Evolutionary conservation across 2,888 invertebrate species (phyloP).

Genomic region (Tenthredo livida): DNA sequence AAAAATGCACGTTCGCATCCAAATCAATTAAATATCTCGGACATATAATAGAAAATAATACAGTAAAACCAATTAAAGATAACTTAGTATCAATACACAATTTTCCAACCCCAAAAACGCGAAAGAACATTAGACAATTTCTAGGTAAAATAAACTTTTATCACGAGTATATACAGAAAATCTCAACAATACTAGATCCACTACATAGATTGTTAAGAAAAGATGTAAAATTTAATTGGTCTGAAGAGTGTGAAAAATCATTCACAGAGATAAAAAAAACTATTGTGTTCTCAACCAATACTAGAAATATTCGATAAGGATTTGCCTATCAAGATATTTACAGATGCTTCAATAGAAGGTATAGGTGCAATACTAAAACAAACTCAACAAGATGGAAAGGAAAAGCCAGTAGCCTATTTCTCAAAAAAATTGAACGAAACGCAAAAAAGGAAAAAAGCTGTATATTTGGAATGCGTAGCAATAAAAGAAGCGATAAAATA

Average conservation of each 20-base stretch:
- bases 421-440: no score
- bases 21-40: conserved; percentile 54
- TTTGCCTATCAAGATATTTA: conserved; percentile 57
- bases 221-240: conserved; percentile 57
- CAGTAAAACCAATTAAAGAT: conserved; percentile 57
- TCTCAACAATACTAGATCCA: conserved; percentile 54
- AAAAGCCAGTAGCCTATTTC: no score
- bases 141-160: conserved; percentile 52
- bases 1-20: conserved; percentile 53
- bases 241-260: conserved; percentile 55
- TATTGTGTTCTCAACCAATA: conserved; percentile 55
- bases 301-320: conserved; percentile 58
- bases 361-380: conserved; percentile 61
- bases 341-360: conserved; percentile 58
- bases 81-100: conserved; percentile 57
- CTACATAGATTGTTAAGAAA: conserved; percentile 53
- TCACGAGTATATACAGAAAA: conserved; percentile 42
- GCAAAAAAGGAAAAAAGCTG: no score
- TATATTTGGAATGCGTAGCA: conserved; percentile 46
- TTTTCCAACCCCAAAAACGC: conserved; percentile 57
- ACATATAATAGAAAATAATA: conserved; percentile 51
- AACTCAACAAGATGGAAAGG: conserved; percentile 47
- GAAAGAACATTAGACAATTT: conserved; percentile 52
- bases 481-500: conserved; percentile 57
- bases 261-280: conserved; percentile 53